phyloP scores from a whole-genome alignment of 2,888 invertebrate genomes.

The Scaeva pyrastri region DNA sequence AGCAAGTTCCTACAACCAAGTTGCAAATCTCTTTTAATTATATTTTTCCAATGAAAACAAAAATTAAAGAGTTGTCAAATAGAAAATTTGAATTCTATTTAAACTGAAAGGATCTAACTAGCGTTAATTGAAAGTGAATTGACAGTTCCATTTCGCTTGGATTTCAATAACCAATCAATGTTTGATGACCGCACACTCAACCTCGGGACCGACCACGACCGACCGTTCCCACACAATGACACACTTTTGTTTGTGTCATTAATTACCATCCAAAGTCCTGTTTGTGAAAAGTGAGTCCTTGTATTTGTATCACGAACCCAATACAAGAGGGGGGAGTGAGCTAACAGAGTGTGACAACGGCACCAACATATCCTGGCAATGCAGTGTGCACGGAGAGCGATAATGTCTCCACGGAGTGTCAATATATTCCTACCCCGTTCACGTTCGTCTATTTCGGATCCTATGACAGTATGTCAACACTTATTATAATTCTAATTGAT shows the following conservation, averaged over 20 bases:
- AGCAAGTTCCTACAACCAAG: not conserved
- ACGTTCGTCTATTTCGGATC: slow-evolving; percentile 38
- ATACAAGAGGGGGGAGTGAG: not conserved
- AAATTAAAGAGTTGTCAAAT: not conserved
- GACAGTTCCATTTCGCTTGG: slow-evolving; percentile 26
- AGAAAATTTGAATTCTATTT: slow-evolving; percentile 6
- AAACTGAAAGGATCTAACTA: not conserved
- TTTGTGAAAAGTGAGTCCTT: slow-evolving; percentile 22
- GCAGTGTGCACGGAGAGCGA: slow-evolving; percentile 25
- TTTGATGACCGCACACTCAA: not conserved
- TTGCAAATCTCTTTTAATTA: not conserved
- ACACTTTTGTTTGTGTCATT: slow-evolving; percentile 51
- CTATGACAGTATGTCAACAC: slow-evolving; percentile 59
- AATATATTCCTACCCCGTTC: not conserved
- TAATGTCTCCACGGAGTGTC: slow-evolving; percentile 44
- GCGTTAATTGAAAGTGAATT: slow-evolving; percentile 61
- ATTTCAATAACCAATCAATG: slow-evolving; percentile 36
- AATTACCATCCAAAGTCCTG: slow-evolving; percentile 36
- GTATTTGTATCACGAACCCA: slow-evolving; percentile 12
- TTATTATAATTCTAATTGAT: slow-evolving; percentile 65
- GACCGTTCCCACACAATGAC: not conserved
- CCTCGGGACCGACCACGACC: too few species aligned
- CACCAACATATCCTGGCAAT: not conserved
- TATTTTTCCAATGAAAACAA: not conserved
- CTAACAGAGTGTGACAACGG: not conserved